Evolutionary conservation across 2,113 vertebrate species (phyloP), one percentile per base, ranked within the genome.

Genomic region (Lycocorax pyrrhopterus): DNA sequence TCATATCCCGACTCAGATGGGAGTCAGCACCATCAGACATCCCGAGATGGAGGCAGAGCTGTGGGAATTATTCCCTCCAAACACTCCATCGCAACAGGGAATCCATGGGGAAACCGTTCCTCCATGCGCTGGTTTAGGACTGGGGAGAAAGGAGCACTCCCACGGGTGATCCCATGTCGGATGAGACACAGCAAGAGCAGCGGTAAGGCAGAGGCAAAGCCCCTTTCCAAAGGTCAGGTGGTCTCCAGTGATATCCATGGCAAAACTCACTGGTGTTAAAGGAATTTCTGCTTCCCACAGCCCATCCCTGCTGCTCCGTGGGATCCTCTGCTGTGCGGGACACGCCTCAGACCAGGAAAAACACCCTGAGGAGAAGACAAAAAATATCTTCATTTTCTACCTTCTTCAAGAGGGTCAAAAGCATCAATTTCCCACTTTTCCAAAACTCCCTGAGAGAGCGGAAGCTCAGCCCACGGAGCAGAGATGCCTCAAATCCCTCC

Each of bases 1-100:
- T 33, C 3, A 0, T 5, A 6, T 22, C 26, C 18, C 13, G 1
- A 46, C 33, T 71, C 1, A 25, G 10, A 33, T 4, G 2, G 0
- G 11, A 39, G 63, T 2, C 3, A 25, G 51, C n/a, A 30, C 12
- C 43, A 2, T 9, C 67, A 25, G 39, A 19, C 13, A 9, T 30
- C 7, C 32, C 16, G 1, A 0, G 1, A 4, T 5, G 80, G 71
- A 52, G 63, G 32, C 51, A 51, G 21, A 52, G 29, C 19, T 13
- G 22, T 2, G 58, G 73, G 73, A 75, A 79, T 47, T 74, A 16
- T 55, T 19, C 12, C 15, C n/a, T 71, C 51, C 13, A 0, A 16
- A 21, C 1, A 0, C 29, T n/a, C 23, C 13, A 1, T 4, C 12
- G 23, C 7, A 14, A 18, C 5, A 35, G n/a, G 22, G 15, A 84